Conservation (phyloP, 2,113 vertebrate genomes). For the Pollimyrus isidori region DNA sequence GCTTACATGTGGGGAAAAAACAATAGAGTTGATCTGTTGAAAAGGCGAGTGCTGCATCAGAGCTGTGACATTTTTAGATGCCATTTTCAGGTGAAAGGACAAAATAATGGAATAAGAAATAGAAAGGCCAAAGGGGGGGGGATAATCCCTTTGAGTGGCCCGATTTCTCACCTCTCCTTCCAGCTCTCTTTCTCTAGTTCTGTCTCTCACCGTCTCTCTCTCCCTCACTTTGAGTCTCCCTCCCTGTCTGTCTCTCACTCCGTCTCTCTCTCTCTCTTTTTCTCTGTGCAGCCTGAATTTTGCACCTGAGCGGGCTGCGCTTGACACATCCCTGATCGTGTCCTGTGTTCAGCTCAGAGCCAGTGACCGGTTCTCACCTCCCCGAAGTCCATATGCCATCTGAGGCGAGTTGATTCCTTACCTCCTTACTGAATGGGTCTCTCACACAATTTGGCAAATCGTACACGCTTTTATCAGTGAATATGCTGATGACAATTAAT, state of each 20-base stretch:
- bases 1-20: not conserved
- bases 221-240: not conserved
- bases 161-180: not conserved
- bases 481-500: not conserved
- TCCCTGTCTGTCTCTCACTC: not conserved
- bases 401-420: not conserved
- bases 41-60: not conserved
- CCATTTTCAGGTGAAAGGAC: not conserved
- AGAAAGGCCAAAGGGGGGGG: not conserved
- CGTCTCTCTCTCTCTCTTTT: not conserved
- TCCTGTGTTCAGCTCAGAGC: not conserved
- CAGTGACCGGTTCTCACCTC: not conserved
- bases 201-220: not conserved
- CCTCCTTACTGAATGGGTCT: not conserved
- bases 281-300: not conserved
- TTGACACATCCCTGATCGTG: not conserved
- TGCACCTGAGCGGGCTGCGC: not conserved
- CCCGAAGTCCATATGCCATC: not conserved
- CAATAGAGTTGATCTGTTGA: not conserved
- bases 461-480: not conserved
- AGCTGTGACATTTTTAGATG: slow-evolving; percentile 2
- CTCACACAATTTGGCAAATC: not conserved
- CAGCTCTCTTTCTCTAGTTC: not conserved
- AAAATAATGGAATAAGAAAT: not conserved
- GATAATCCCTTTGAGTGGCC: not conserved